phyloP scores from a whole-genome alignment of 2,113 vertebrate genomes.

The Dolichallabes microphthalmus region DNA sequence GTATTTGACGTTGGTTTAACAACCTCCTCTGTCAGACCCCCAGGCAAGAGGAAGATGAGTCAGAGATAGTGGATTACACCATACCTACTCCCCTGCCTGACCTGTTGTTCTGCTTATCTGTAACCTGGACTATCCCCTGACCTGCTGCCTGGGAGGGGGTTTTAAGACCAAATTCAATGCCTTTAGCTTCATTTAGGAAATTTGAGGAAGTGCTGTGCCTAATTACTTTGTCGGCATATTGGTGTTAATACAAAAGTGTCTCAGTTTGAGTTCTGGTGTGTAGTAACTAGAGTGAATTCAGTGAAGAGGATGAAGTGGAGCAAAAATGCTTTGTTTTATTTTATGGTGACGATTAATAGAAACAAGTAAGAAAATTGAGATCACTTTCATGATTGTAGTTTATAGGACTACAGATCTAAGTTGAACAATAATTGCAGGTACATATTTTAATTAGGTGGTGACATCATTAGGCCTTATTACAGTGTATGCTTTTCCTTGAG shows the following conservation, averaged over 20 bases:
- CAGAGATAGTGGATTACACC: slow-evolving; percentile 68
- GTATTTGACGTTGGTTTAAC: slow-evolving; percentile 76
- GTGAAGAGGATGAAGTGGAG: not conserved
- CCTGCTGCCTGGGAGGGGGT: slow-evolving; percentile 57
- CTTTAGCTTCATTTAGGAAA: slow-evolving; percentile 54
- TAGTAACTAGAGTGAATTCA: not conserved
- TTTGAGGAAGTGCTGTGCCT: slow-evolving; percentile 39
- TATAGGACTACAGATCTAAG: not conserved
- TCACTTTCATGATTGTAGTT: not conserved
- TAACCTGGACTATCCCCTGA: slow-evolving; percentile 62
- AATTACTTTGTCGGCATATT: slow-evolving; percentile 48
- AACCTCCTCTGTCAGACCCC: slow-evolving; percentile 72
- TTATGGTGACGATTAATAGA: not conserved
- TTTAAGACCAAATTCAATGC: slow-evolving; percentile 55
- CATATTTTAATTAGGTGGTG: not conserved
- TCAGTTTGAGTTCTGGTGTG: slow-evolving; percentile 2
- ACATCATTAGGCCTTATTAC: not conserved
- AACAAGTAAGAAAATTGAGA: not conserved
- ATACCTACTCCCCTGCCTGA: slow-evolving; percentile 62
- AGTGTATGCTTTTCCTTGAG: not conserved
- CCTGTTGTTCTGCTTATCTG: slow-evolving; percentile 74
- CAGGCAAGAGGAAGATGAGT: slow-evolving; percentile 72
- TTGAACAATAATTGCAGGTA: not conserved
- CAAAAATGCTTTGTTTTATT: not conserved
- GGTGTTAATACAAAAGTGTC: slow-evolving; percentile 45